These are phyloP conservation scores for Avahi laniger DNA, from an alignment of 2,797 vertebrate species.

Conservation along the genomic window DNA sequence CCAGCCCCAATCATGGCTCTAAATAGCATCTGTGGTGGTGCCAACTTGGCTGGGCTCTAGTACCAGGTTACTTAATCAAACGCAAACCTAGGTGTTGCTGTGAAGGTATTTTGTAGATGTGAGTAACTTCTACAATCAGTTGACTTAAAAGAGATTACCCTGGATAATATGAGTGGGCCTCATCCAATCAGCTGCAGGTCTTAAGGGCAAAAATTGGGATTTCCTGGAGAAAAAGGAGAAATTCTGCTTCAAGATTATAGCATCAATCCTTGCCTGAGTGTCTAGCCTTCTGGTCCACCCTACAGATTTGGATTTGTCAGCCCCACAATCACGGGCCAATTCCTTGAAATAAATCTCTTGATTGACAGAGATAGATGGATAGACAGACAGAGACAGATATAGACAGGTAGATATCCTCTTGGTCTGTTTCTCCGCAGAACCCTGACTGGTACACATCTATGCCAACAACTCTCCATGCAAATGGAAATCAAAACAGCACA, in stretches of 20 bases:
- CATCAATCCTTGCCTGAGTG: no score
- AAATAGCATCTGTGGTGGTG: not conserved
- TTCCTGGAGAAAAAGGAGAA: not conserved
- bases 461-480: not conserved
- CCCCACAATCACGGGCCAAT: no score
- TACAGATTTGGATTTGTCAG: not conserved
- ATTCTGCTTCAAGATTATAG: not conserved
- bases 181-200: no score
- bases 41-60: not conserved
- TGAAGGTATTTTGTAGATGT: not conserved
- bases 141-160: not conserved
- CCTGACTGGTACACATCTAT: not conserved
- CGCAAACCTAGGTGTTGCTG: not conserved
- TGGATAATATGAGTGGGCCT: not conserved
- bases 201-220: not conserved
- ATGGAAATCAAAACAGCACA: no score
- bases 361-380: not conserved
- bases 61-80: not conserved
- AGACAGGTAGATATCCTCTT: not conserved
- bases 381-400: not conserved
- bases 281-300: not conserved
- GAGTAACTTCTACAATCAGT: fast-evolving
- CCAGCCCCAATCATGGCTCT: not conserved
- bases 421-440: not conserved
- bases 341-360: not conserved